Evolutionary conservation across 2,888 invertebrate species (phyloP).

Genomic region (Thecocarcelia acutangulata): DNA sequence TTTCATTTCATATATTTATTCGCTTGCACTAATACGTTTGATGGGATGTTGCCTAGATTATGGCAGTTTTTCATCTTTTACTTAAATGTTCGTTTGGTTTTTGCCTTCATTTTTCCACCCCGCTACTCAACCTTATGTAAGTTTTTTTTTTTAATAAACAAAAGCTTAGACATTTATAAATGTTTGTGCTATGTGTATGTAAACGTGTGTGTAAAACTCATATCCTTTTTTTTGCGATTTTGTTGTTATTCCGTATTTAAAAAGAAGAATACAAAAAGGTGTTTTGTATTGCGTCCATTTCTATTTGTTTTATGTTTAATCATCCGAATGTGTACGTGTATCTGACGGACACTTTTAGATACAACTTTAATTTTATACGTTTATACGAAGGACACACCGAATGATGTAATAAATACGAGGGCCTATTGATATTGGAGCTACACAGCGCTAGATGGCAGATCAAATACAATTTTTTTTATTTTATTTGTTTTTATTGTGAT

Average conservation of each 20-base stretch:
- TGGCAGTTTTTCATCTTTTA: conserved; percentile 49
- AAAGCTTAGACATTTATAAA: conserved; percentile 34
- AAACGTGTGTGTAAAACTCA: conserved; percentile 33
- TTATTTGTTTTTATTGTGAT: no score
- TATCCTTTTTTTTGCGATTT: conserved; percentile 26
- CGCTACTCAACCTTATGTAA: neutral
- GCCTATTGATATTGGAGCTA: no score
- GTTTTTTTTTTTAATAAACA: conserved; percentile 20
- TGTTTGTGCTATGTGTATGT: conserved; percentile 2
- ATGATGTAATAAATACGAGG: neutral
- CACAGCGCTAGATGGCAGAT: no score
- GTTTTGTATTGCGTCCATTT: conserved; percentile 48
- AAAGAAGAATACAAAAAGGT: conserved; percentile 29
- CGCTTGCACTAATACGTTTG: no score
- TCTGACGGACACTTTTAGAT: conserved; percentile 67
- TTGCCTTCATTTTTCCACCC: neutral
- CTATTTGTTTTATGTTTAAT: conserved; percentile 50
- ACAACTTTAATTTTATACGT: conserved; percentile 70
- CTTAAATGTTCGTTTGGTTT: conserved; percentile 1
- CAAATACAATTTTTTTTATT: no score
- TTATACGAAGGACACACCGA: neutral
- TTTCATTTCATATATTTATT: no score
- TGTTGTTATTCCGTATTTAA: conserved; percentile 23
- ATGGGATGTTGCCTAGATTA: neutral
- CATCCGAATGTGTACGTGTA: conserved; percentile 58